Evolutionary conservation across 2,888 invertebrate genomes (phyloP).

Genomic region (Synanthedon formicaeformis): DNA sequence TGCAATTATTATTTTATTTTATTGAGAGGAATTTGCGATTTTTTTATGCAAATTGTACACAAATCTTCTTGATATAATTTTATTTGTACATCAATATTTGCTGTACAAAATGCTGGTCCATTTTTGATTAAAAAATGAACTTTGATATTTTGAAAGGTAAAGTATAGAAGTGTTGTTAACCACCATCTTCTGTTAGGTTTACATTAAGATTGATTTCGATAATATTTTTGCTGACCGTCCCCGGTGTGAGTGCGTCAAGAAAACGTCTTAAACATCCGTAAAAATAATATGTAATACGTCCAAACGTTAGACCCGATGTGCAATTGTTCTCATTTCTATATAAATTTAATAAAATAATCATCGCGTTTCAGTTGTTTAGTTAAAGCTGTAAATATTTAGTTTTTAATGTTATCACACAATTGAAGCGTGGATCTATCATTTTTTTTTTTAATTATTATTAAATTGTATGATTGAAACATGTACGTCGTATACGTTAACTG

Average conservation of each 20-base stretch:
- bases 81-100: too few relatives aligned
- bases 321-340: constrained; percentile 67
- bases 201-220: constrained; percentile 1
- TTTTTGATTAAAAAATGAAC: too few relatives aligned
- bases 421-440: constrained; percentile 15
- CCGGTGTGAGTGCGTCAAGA: constrained; percentile 20
- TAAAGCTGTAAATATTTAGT: constrained; percentile 62
- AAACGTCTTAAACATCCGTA: constrained; percentile 22
- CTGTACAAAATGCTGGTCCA: too few relatives aligned
- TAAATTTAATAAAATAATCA: constrained; percentile 15
- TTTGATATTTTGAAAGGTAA: too few relatives aligned
- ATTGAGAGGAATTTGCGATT: too few relatives aligned
- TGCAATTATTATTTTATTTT: too few relatives aligned
- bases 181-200: too few relatives aligned
- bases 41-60: too few relatives aligned
- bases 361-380: constrained; percentile 62
- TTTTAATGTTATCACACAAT: constrained; percentile 46
- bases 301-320: constrained; percentile 59
- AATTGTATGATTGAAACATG: too few relatives aligned
- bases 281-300: constrained; percentile 52
- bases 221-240: constrained; percentile 16
- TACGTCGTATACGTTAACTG: constrained; percentile 13
- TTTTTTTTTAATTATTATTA: too few relatives aligned
- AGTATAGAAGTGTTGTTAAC: not conserved
- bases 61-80: too few relatives aligned